Conservation (phyloP, 1,140 invertebrate species). For the Aphaenogaster floridana region DNA sequence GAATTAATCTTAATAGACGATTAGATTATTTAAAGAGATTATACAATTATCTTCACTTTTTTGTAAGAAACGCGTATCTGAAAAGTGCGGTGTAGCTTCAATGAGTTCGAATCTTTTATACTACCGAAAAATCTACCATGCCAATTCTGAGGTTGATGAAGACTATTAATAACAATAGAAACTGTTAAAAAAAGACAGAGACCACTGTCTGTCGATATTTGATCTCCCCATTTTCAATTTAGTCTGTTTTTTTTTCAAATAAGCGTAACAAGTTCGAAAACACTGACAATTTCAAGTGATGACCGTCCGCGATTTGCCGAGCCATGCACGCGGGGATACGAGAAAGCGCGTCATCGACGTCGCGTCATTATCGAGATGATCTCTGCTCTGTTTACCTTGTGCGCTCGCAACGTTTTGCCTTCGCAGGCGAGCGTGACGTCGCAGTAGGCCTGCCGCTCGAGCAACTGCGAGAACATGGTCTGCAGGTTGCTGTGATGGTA, state of each 20-base stretch:
- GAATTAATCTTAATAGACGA: neutral
- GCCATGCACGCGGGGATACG: neutral
- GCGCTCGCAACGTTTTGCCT: slow-evolving; percentile 94
- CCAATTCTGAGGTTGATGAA: neutral
- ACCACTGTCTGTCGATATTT: neutral
- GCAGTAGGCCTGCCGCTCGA: slow-evolving; percentile 95
- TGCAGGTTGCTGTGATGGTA: slow-evolving; percentile 96
- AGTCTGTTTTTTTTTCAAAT: slow-evolving; percentile 1
- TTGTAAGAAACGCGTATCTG: neutral
- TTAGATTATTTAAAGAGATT: slow-evolving; percentile 4
- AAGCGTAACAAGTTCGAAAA: neutral
- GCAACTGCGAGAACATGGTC: slow-evolving; percentile 95
- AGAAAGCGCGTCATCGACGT: slow-evolving; percentile 18
- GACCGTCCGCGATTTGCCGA: neutral
- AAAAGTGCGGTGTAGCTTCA: neutral
- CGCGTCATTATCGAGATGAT: slow-evolving; percentile 37
- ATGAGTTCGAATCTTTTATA: neutral
- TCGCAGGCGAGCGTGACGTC: slow-evolving; percentile 96
- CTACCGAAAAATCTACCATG: neutral
- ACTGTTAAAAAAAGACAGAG: neutral
- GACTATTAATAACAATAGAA: neutral
- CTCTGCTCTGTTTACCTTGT: slow-evolving; percentile 90
- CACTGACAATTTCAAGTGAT: neutral
- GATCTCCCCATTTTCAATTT: neutral
- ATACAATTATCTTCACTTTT: neutral